Conservation (phyloP, 2,113 vertebrate species). For the Perca fluviatilis region DNA sequence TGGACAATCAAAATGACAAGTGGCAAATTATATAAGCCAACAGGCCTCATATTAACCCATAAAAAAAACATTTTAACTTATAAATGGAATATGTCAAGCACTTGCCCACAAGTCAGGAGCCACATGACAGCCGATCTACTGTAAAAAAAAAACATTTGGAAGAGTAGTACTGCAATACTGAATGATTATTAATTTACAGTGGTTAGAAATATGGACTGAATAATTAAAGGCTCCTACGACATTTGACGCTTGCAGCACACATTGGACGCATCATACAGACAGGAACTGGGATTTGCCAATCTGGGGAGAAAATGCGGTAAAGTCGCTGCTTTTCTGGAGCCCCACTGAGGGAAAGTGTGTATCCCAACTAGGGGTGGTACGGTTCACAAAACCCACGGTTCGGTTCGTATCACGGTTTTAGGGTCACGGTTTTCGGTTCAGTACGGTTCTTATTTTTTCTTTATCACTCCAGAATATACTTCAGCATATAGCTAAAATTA, state of each 20-base stretch:
- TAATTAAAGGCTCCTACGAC: background rate
- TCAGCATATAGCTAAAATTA: too few species aligned
- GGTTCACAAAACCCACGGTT: too few species aligned
- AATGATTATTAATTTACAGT: background rate
- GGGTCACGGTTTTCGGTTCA: too few species aligned
- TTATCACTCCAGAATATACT: too few species aligned
- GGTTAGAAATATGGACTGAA: constrained; percentile 6
- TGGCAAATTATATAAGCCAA: background rate
- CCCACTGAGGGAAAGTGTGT: background rate
- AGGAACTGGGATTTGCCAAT: background rate
- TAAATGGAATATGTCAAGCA: background rate
- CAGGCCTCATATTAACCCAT: background rate
- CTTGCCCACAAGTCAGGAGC: background rate
- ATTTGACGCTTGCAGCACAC: background rate
- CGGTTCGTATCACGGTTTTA: too few species aligned
- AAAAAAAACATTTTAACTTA: background rate
- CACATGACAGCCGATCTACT: background rate
- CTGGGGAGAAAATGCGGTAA: background rate
- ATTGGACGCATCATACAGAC: background rate
- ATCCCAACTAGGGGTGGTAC: too few species aligned
- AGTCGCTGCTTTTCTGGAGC: too few species aligned
- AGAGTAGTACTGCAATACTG: background rate
- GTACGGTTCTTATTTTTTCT: too few species aligned
- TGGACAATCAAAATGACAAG: constrained; percentile 22
- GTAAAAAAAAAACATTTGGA: background rate